Evolutionary conservation across 1,140 invertebrate species (phyloP).

Genomic region (Paralvinella palmiformis): DNA sequence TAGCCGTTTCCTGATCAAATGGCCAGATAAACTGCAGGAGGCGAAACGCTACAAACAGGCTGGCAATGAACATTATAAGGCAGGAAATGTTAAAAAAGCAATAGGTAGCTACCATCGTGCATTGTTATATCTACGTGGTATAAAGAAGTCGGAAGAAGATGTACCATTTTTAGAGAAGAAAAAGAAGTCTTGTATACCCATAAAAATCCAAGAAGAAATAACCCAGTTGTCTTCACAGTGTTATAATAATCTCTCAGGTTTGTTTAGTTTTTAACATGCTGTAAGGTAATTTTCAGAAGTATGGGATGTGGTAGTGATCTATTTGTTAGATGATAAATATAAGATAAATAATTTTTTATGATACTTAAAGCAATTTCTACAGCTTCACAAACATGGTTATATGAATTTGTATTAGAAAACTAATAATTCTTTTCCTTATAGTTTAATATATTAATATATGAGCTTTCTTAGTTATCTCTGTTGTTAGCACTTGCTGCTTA

Average conservation of each 20-base stretch:
- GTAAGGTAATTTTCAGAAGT: too few species aligned
- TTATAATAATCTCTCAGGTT: constrained; percentile 46
- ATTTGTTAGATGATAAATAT: too few species aligned
- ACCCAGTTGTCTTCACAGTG: constrained; percentile 31
- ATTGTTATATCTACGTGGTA: constrained; percentile 34
- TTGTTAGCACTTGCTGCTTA: too few species aligned
- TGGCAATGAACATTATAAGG: constrained; percentile 38
- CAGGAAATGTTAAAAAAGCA: constrained; percentile 31
- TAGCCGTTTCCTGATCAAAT: constrained; percentile 1
- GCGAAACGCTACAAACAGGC: constrained; percentile 36
- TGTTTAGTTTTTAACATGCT: too few species aligned
- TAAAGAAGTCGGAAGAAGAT: constrained; percentile 22
- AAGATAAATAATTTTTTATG: too few species aligned
- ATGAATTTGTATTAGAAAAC: too few species aligned
- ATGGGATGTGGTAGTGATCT: too few species aligned
- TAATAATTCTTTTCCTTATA: neutral
- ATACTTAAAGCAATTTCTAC: too few species aligned
- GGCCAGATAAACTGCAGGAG: constrained; percentile 16
- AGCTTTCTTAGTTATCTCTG: too few species aligned
- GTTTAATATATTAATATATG: neutral
- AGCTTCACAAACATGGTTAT: too few species aligned
- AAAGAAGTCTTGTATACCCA: constrained; percentile 12
- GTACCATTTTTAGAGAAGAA: constrained; percentile 3
- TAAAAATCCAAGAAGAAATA: constrained; percentile 25
- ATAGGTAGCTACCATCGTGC: constrained; percentile 43